Percentiles rank a stretch among this genome's conserved stretches.
Evolutionary conservation across 2,113 vertebrate genomes (phyloP).

Genomic region (Morone saxatilis): DNA sequence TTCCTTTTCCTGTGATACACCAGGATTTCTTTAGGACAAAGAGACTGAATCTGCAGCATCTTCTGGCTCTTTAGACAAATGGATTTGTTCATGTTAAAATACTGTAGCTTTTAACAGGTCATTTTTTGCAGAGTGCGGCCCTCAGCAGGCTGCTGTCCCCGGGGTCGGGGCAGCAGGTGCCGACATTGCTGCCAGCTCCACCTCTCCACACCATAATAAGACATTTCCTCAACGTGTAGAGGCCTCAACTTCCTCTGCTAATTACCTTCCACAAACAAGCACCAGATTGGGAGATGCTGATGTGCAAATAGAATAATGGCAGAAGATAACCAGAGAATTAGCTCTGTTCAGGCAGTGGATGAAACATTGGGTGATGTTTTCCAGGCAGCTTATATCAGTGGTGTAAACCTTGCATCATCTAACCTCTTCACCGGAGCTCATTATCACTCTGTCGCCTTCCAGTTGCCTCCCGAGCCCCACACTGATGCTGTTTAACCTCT

Average conservation of each 20-base stretch:
- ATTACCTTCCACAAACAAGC: constrained; percentile 66
- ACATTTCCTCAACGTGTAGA: constrained; percentile 59
- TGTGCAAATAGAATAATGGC: constrained; percentile 68
- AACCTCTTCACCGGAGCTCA: constrained; percentile 42
- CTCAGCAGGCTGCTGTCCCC: constrained; percentile 16
- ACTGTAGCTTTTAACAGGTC: background rate
- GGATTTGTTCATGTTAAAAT: background rate
- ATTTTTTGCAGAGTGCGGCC: constrained; percentile 34
- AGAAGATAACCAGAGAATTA: constrained; percentile 42
- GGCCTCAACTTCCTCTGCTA: constrained; percentile 71
- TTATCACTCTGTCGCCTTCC: constrained; percentile 35
- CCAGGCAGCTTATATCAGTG: background rate
- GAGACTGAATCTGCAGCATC: no score
- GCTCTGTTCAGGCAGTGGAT: background rate
- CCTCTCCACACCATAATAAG: constrained; percentile 71
- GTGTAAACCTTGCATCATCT: constrained; percentile 39
- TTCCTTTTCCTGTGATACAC: no score
- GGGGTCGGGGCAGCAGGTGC: constrained; percentile 65
- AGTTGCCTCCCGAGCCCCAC: constrained; percentile 1
- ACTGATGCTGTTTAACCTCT: constrained; percentile 22
- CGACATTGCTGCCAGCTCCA: constrained; percentile 66
- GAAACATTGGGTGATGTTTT: background rate
- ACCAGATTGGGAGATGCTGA: constrained; percentile 57
- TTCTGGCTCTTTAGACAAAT: background rate
- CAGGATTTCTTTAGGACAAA: no score